Conservation (phyloP, 2,888 invertebrate species). For the Chesias legatella region DNA sequence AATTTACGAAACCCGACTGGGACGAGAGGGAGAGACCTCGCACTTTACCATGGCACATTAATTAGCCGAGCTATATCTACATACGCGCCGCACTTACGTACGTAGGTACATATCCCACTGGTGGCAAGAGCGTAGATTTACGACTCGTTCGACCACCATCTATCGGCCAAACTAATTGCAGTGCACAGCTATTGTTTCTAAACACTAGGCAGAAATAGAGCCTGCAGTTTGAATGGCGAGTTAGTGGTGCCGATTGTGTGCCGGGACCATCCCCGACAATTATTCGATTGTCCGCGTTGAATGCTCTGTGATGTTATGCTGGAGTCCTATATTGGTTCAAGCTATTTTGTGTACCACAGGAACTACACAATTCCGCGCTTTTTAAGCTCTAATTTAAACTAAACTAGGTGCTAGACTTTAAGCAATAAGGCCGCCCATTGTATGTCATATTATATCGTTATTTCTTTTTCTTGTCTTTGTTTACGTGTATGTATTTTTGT, state of each 20-base stretch:
- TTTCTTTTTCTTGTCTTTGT: too few species aligned
- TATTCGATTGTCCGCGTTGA: conserved; percentile 56
- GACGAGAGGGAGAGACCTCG: conserved; percentile 63
- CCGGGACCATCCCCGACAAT: conserved; percentile 45
- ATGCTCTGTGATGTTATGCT: conserved; percentile 37
- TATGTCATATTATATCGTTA: too few species aligned
- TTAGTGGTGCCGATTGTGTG: conserved; percentile 49
- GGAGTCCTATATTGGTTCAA: conserved; percentile 33
- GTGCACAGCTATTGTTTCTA: conserved; percentile 75
- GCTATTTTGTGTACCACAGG: conserved; percentile 2
- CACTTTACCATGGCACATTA: conserved; percentile 76
- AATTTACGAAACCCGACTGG: conserved; percentile 69
- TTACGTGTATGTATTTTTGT: too few species aligned
- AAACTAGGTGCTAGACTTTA: too few species aligned
- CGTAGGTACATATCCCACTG: conserved; percentile 66
- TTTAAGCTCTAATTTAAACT: too few species aligned
- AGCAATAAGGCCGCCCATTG: too few species aligned
- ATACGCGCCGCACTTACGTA: conserved; percentile 70
- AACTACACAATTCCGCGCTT: too few species aligned
- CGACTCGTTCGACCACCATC: conserved; percentile 76
- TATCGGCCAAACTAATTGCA: conserved; percentile 79
- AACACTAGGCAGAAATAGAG: conserved; percentile 68
- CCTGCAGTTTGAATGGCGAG: conserved; percentile 38
- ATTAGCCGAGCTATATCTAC: conserved; percentile 76
- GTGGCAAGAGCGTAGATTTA: conserved; percentile 75